phyloP scores from a whole-genome alignment of 1,140 invertebrate species.

The Drosophila repleta region DNA sequence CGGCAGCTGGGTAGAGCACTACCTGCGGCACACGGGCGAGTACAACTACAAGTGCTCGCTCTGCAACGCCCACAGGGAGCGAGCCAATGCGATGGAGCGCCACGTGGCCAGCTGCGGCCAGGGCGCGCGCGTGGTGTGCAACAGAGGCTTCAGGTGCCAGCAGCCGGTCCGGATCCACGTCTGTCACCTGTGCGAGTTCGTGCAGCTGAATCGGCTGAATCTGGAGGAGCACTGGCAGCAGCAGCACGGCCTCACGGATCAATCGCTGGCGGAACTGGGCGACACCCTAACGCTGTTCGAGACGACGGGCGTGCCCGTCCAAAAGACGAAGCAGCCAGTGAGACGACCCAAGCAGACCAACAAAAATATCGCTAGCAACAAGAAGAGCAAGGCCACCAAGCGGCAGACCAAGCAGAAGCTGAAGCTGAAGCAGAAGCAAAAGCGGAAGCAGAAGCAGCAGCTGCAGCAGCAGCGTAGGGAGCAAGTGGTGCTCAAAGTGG shows the following conservation, averaged over 20 bases:
- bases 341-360: too few species aligned
- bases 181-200: conserved; percentile 87
- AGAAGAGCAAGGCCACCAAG: neutral
- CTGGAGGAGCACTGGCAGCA: conserved; percentile 85
- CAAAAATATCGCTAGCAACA: neutral
- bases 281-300: conserved; percentile 38
- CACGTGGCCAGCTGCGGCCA: conserved; percentile 36
- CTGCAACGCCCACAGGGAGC: conserved; percentile 74
- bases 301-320: neutral
- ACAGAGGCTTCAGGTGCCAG: neutral
- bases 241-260: conserved; percentile 79
- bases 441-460: neutral
- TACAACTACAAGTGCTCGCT: conserved; percentile 85
- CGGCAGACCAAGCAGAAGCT: neutral
- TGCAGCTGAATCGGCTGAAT: conserved; percentile 85
- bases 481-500: too few species aligned
- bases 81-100: neutral
- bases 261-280: neutral
- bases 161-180: conserved; percentile 79
- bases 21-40: conserved; percentile 88
- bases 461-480: too few species aligned
- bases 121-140: neutral
- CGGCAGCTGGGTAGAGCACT: conserved; percentile 85
- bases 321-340: neutral
- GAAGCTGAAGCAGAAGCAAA: neutral